Evolutionary conservation across 2,113 vertebrate species (phyloP).

Genomic region (Polypterus bichir): DNA sequence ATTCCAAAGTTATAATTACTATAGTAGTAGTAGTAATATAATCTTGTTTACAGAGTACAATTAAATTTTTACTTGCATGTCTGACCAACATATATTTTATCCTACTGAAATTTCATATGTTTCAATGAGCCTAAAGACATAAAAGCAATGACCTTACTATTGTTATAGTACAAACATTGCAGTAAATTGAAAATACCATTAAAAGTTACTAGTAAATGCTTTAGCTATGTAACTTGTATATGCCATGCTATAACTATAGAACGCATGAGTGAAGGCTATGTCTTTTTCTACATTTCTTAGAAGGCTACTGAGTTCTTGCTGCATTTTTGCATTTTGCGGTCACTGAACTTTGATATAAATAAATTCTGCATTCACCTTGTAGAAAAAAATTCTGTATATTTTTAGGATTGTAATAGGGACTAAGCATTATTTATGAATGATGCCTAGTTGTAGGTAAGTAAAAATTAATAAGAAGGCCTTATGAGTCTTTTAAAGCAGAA

Average conservation of each 20-base stretch:
- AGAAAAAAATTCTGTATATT: slow-evolving; percentile 32
- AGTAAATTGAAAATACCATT: background rate
- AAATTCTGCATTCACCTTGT: slow-evolving; percentile 36
- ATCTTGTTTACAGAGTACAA: too few relatives aligned
- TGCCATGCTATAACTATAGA: slow-evolving; percentile 13
- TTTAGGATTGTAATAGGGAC: slow-evolving; percentile 58
- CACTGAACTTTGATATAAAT: slow-evolving; percentile 29
- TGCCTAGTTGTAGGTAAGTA: slow-evolving; percentile 46
- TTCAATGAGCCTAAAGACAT: too few relatives aligned
- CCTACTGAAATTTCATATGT: too few relatives aligned
- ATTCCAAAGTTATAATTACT: too few relatives aligned
- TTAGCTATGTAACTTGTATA: slow-evolving; percentile 12
- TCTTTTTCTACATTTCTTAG: slow-evolving; percentile 9
- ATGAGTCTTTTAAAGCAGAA: slow-evolving; percentile 20
- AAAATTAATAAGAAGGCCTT: slow-evolving; percentile 45
- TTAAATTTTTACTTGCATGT: too few relatives aligned
- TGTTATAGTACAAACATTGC: too few relatives aligned
- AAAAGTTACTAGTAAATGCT: slow-evolving; percentile 1
- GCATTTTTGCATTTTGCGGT: slow-evolving; percentile 18
- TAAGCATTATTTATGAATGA: slow-evolving; percentile 57
- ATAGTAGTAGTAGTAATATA: too few relatives aligned
- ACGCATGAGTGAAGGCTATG: slow-evolving; percentile 13
- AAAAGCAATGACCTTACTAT: too few relatives aligned
- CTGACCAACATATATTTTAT: too few relatives aligned
- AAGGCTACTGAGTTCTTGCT: slow-evolving; percentile 21